These are phyloP conservation scores for Phortica okadai DNA, from an alignment of 2,888 invertebrate species.

Conservation along the genomic window DNA sequence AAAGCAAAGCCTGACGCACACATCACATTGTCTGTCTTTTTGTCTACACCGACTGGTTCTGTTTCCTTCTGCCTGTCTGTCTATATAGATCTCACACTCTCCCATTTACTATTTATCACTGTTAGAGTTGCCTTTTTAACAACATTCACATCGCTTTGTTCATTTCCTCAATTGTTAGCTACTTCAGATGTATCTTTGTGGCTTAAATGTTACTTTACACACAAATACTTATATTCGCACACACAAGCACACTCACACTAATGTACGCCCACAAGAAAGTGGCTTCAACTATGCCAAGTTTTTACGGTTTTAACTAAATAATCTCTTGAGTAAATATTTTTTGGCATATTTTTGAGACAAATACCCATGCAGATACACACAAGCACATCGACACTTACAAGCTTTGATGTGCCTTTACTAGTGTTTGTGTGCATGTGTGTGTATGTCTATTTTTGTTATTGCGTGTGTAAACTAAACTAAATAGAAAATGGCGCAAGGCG, in stretches of 20 bases:
- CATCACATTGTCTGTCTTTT: slow-evolving; percentile 15
- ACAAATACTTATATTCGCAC: not conserved
- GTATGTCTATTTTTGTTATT: not conserved
- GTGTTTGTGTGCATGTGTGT: not conserved
- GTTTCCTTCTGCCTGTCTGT: not conserved
- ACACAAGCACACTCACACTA: not conserved
- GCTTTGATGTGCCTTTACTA: not conserved
- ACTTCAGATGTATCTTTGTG: slow-evolving; percentile 16
- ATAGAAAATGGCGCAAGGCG: not conserved
- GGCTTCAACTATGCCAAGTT: slow-evolving; percentile 57
- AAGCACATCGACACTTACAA: slow-evolving; percentile 5
- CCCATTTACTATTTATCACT: not conserved
- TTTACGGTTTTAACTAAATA: slow-evolving; percentile 70
- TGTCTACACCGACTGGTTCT: not conserved
- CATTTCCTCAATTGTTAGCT: slow-evolving; percentile 20
- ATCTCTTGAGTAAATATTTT: slow-evolving; percentile 69
- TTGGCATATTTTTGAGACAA: slow-evolving; percentile 60
- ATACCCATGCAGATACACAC: slow-evolving; percentile 43
- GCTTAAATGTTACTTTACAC: slow-evolving; percentile 10
- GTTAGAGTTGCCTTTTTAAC: not conserved
- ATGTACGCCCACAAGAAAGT: slow-evolving; percentile 14
- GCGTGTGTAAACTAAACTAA: not conserved
- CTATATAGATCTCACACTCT: not conserved
- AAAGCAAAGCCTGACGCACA: not conserved
- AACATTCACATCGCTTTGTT: not conserved